Conservation (phyloP, 2,888 invertebrate genomes). For the Nysson spinosus region DNA sequence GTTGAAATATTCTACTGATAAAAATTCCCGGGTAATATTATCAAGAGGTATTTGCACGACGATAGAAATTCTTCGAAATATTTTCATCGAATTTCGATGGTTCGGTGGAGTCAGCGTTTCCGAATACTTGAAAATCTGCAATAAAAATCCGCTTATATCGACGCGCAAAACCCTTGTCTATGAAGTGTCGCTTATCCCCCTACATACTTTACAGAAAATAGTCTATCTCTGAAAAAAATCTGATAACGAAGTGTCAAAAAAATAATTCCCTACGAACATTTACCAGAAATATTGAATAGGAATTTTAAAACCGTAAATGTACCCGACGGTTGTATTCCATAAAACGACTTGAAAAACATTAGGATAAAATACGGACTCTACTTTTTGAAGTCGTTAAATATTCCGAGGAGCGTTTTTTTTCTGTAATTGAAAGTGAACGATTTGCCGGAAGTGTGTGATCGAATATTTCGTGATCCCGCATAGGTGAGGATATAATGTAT, state of each 20-base stretch:
- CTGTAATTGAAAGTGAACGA: conserved; percentile 26
- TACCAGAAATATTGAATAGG: neutral
- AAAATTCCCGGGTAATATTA: too few species aligned
- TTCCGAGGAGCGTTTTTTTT: too few species aligned
- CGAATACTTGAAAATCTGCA: conserved; percentile 32
- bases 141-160: conserved; percentile 48
- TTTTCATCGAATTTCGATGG: conserved; percentile 52
- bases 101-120: conserved; percentile 5
- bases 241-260: conserved; percentile 42
- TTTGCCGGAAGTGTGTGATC: conserved; percentile 37
- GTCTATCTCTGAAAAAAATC: conserved; percentile 5
- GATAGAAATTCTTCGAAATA: neutral
- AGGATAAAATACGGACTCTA: too few species aligned
- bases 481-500: conserved; percentile 63
- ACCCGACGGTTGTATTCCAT: too few species aligned
- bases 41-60: too few species aligned
- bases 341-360: too few species aligned
- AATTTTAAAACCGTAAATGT: too few species aligned
- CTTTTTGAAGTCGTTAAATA: too few species aligned
- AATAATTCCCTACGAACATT: neutral
- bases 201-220: neutral
- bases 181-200: conserved; percentile 30
- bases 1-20: too few species aligned
- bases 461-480: conserved; percentile 64
- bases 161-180: conserved; percentile 12